Evolutionary conservation across 2,113 vertebrate species (phyloP).

Genomic region (Anoplopoma fimbria): DNA sequence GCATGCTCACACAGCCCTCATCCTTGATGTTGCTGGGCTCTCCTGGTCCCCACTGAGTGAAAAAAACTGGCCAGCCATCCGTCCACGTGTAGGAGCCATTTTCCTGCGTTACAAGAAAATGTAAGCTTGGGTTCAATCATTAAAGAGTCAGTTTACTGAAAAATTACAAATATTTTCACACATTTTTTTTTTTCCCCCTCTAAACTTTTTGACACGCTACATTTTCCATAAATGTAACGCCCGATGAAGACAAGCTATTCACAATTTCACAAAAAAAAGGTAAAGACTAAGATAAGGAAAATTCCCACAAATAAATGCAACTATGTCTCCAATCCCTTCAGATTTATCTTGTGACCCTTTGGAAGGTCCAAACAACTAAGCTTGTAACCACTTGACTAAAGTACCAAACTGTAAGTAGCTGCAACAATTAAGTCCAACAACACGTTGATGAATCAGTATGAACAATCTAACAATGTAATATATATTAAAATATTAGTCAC

Average conservation of each 20-base stretch:
- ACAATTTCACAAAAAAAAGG: no score
- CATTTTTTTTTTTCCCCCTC: no score
- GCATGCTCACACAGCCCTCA: slow-evolving; percentile 85
- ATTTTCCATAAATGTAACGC: not conserved
- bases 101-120: slow-evolving; percentile 53
- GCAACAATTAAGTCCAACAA: no score
- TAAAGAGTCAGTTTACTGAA: not conserved
- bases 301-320: no score
- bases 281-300: no score
- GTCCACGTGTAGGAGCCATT: slow-evolving; percentile 76
- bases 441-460: no score
- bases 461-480: no score
- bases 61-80: slow-evolving; percentile 85
- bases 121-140: not conserved
- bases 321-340: not conserved
- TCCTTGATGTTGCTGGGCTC: slow-evolving; percentile 78
- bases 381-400: not conserved
- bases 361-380: no score
- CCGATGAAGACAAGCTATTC: not conserved
- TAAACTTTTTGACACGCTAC: not conserved
- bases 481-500: no score
- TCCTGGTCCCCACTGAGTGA: slow-evolving; percentile 85
- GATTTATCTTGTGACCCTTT: not conserved
- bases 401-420: not conserved
- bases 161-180: not conserved